A percentile compares a stretch with the other conserved stretches of the same genome.
Conservation (phyloP, 1,140 invertebrate genomes). For the Prorops nasuta region DNA sequence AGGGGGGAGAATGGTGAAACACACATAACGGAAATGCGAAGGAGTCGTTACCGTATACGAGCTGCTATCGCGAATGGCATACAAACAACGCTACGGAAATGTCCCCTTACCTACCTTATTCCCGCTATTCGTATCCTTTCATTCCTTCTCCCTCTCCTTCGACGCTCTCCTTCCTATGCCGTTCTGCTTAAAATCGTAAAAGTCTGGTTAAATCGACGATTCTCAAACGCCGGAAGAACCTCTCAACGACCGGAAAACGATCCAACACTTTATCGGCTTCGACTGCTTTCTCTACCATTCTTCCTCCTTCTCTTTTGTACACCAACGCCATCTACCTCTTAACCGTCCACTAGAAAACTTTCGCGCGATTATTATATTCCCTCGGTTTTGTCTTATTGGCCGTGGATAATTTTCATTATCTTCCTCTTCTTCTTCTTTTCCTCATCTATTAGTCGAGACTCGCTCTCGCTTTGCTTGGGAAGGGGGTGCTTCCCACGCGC, state of each 20-base stretch:
- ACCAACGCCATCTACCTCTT: too few species aligned
- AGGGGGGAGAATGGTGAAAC: neutral
- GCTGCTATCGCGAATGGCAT: conserved; percentile 27
- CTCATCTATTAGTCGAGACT: too few species aligned
- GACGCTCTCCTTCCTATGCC: neutral
- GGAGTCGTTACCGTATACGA: conserved; percentile 32
- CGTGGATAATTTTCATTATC: too few species aligned
- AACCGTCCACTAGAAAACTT: too few species aligned
- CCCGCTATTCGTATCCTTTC: neutral
- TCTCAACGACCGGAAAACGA: conserved; percentile 36
- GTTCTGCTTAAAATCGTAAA: conserved; percentile 26
- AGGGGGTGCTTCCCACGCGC: too few species aligned
- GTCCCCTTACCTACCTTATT: conserved; percentile 26
- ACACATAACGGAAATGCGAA: conserved; percentile 27
- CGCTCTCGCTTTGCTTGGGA: too few species aligned
- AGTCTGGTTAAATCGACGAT: conserved; percentile 34
- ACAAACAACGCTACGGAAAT: conserved; percentile 35
- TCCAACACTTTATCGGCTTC: conserved; percentile 28
- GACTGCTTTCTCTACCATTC: neutral
- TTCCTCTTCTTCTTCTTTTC: too few species aligned
- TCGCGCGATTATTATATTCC: too few species aligned
- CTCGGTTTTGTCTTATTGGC: too few species aligned
- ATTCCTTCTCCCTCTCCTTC: neutral
- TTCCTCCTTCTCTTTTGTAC: neutral
- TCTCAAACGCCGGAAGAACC: conserved; percentile 25